Evolutionary conservation across 1,140 invertebrate species (phyloP).

Genomic region (Littorina saxatilis): DNA sequence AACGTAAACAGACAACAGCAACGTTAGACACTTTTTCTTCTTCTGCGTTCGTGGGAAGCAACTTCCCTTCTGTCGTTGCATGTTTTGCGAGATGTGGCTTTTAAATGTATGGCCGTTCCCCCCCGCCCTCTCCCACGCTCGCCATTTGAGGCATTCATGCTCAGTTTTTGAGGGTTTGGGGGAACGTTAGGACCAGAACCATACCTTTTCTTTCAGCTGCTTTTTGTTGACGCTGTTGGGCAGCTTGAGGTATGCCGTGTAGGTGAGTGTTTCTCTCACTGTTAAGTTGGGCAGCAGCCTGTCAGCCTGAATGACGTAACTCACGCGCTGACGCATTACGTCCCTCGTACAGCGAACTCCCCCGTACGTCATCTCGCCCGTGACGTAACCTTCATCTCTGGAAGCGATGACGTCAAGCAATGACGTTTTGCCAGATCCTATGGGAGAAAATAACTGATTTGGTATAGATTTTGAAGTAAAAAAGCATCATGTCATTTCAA

Average conservation of each 20-base stretch:
- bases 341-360: conserved; percentile 38
- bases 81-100: too few species aligned
- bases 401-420: conserved; percentile 60
- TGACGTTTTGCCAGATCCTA: conserved; percentile 63
- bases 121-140: background rate
- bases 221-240: conserved; percentile 27
- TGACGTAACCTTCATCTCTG: conserved; percentile 46
- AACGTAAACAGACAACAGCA: too few species aligned
- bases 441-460: background rate
- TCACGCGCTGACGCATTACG: conserved; percentile 49
- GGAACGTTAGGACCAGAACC: too few species aligned
- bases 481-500: too few species aligned
- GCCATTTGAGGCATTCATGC: background rate
- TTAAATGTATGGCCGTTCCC: too few species aligned
- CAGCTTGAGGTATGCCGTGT: conserved; percentile 60
- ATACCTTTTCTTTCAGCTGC: conserved; percentile 47
- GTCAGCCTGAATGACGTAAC: conserved; percentile 65
- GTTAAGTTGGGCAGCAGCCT: conserved; percentile 62
- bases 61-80: too few species aligned
- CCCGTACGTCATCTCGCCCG: conserved; percentile 50
- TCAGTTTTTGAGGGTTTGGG: too few species aligned
- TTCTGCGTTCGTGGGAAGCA: too few species aligned
- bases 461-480: background rate
- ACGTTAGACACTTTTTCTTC: too few species aligned
- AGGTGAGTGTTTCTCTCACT: conserved; percentile 60